These are phyloP conservation scores for Albula goreensis DNA, from an alignment of 2,113 vertebrate genomes.

Conservation along the genomic window DNA sequence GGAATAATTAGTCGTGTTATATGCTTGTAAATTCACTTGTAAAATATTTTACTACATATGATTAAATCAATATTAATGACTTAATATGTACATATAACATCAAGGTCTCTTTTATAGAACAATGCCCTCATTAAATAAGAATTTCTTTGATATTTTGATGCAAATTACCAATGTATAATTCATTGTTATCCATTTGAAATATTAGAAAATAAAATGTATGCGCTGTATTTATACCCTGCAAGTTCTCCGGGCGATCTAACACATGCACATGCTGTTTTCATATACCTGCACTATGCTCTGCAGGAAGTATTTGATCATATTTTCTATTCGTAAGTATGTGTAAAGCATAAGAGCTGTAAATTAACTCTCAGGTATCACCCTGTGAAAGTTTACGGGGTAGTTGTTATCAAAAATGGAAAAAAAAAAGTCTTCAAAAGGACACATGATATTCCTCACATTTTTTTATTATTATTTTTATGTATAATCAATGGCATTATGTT, in stretches of 20 bases:
- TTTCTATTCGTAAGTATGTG: neutral
- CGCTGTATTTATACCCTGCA: too few relatives aligned
- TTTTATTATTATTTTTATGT: neutral
- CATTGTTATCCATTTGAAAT: neutral
- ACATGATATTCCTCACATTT: too few relatives aligned
- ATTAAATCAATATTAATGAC: neutral
- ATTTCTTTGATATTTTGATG: too few relatives aligned
- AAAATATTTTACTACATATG: neutral
- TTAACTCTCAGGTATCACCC: neutral
- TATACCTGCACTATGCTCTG: too few relatives aligned
- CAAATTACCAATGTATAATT: neutral
- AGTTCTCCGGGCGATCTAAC: too few relatives aligned
- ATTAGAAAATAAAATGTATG: too few relatives aligned
- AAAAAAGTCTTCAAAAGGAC: neutral
- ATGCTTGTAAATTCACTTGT: neutral
- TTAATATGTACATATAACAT: too few relatives aligned
- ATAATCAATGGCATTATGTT: slow-evolving; percentile 8
- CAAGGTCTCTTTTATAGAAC: too few relatives aligned
- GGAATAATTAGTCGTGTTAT: neutral
- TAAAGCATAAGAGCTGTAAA: neutral
- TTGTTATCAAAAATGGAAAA: neutral
- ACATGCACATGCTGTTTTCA: too few relatives aligned
- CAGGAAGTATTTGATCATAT: too few relatives aligned
- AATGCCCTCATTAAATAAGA: too few relatives aligned
- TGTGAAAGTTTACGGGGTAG: neutral